phyloP scores from a whole-genome alignment of 2,113 vertebrate species.

The human region GRCh38 chr14:93955501-93956000 shows the following conservation, averaged over 20 bases:
- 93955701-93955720: not conserved
- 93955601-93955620: not conserved
- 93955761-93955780: not conserved
- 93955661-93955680: fast-evolving
- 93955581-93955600: not conserved
- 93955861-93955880: not conserved
- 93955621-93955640: fast-evolving
- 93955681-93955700: not conserved
- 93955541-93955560: not conserved
- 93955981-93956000: fast-evolving
- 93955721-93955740: fast-evolving
- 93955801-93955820: not conserved
- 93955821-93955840: not conserved
- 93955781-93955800: not conserved
- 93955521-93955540: not conserved
- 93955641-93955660: not conserved
- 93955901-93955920: not conserved
- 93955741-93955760: not conserved
- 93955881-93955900: fast-evolving
- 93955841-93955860: not conserved
- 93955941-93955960: not conserved
- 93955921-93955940: not conserved
- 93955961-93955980: not conserved
- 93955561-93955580: not conserved
- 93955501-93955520: not conserved